A percentile compares a stretch with the other conserved stretches of the same genome.
phyloP scores from a whole-genome alignment of 2,797 vertebrate genomes.

The Muscicapa comitata region DNA sequence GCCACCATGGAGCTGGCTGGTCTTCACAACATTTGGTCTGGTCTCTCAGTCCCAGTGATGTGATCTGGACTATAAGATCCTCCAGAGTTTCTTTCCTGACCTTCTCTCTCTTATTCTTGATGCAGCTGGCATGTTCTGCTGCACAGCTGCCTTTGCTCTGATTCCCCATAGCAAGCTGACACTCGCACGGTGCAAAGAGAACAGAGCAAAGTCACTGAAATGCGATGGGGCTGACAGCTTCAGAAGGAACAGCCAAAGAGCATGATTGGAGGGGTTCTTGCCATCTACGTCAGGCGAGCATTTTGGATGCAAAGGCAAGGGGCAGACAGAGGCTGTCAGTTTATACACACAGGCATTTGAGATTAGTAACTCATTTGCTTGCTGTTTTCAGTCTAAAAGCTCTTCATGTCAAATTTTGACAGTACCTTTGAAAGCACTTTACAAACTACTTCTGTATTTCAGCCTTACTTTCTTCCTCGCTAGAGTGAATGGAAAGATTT shows the following conservation, averaged over 20 bases:
- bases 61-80: not conserved
- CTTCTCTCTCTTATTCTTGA: constrained; percentile 23
- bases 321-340: constrained; percentile 48
- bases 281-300: constrained; percentile 13
- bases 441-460: not conserved
- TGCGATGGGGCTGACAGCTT: constrained; percentile 39
- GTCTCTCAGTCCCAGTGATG: not conserved
- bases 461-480: not conserved
- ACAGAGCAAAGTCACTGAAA: constrained; percentile 6
- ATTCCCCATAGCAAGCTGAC: constrained; percentile 11
- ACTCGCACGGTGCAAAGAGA: not conserved
- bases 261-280: not conserved
- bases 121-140: not conserved
- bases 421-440: constrained; percentile 27
- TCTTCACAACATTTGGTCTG: not conserved
- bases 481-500: not conserved
- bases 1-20: not conserved
- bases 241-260: constrained; percentile 37
- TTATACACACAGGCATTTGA: constrained; percentile 14
- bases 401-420: constrained; percentile 45
- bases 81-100: constrained; percentile 24
- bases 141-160: constrained; percentile 29
- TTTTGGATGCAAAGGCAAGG: constrained; percentile 39
- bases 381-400: constrained; percentile 31
- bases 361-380: constrained; percentile 55